Percentiles rank a stretch among this genome's conserved stretches.
Conservation (phyloP, 1,140 invertebrate species). For the Galleria mellonella region DNA sequence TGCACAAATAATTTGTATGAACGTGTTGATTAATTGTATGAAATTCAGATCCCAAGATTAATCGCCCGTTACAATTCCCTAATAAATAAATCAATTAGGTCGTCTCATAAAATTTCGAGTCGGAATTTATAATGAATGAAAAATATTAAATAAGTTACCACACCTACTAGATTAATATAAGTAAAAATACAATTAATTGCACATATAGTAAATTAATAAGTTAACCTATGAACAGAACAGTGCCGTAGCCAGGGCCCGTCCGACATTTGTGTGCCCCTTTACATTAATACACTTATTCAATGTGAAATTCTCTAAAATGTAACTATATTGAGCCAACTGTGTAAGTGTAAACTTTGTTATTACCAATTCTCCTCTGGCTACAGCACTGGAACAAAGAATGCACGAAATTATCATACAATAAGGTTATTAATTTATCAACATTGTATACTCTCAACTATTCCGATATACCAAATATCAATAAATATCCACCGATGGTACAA, state of each 20-base stretch:
- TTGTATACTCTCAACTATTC: slow-evolving; percentile 36
- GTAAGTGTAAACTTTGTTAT: no score
- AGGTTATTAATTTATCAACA: slow-evolving; percentile 39
- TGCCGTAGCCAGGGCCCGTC: background rate
- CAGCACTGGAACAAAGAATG: slow-evolving; percentile 1
- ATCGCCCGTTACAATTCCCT: slow-evolving; percentile 53
- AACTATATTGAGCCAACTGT: no score
- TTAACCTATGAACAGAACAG: slow-evolving; percentile 38
- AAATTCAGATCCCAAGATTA: slow-evolving; percentile 24
- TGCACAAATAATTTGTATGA: background rate
- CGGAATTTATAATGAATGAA: slow-evolving; percentile 11
- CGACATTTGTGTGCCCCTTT: no score
- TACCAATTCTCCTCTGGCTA: background rate
- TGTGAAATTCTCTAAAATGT: no score
- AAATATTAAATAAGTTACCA: slow-evolving; percentile 28
- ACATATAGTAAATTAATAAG: slow-evolving; percentile 61
- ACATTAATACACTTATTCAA: no score
- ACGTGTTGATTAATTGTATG: no score
- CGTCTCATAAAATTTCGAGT: slow-evolving; percentile 23
- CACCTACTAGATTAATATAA: slow-evolving; percentile 44
- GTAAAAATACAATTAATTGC: slow-evolving; percentile 60
- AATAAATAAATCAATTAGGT: slow-evolving; percentile 68
- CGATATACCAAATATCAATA: slow-evolving; percentile 41
- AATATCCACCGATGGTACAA: slow-evolving; percentile 13
- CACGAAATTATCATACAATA: slow-evolving; percentile 39